Conservation (phyloP, 2,888 invertebrate species). For the Tipula confusa region DNA sequence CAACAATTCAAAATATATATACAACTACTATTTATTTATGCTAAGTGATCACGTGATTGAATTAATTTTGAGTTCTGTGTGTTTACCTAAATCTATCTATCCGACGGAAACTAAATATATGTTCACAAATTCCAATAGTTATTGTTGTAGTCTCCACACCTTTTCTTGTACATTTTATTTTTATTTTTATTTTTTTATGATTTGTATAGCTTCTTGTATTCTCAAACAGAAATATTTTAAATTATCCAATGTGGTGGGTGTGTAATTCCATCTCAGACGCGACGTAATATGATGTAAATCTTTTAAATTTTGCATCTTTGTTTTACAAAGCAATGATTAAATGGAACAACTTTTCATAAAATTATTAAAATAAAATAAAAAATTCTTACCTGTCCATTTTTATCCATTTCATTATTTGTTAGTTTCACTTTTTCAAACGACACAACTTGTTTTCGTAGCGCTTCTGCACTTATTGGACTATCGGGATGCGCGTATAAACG, state of each 20-base stretch:
- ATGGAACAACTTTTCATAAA: not conserved
- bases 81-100: not conserved
- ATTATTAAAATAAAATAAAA: slow-evolving; percentile 37
- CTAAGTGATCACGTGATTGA: slow-evolving; percentile 28
- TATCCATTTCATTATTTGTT: slow-evolving; percentile 97
- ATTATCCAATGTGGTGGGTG: not conserved
- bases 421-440: slow-evolving; percentile 98
- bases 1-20: not conserved
- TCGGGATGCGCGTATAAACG: slow-evolving; percentile 95
- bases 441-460: slow-evolving; percentile 92
- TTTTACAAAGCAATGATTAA: not conserved
- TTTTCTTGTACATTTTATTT: not conserved
- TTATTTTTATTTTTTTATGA: not conserved
- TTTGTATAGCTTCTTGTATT: slow-evolving; percentile 16
- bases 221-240: not conserved
- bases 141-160: slow-evolving; percentile 9
- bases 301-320: not conserved
- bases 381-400: slow-evolving; percentile 80
- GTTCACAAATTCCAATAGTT: slow-evolving; percentile 8
- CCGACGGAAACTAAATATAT: not conserved
- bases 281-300: not conserved
- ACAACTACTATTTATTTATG: slow-evolving; percentile 7
- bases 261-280: not conserved
- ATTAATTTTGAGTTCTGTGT: not conserved
- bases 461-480: slow-evolving; percentile 92